Evolutionary conservation across 1,140 invertebrate genomes (phyloP).

Genomic region (Tyrophagus putrescentiae): DNA sequence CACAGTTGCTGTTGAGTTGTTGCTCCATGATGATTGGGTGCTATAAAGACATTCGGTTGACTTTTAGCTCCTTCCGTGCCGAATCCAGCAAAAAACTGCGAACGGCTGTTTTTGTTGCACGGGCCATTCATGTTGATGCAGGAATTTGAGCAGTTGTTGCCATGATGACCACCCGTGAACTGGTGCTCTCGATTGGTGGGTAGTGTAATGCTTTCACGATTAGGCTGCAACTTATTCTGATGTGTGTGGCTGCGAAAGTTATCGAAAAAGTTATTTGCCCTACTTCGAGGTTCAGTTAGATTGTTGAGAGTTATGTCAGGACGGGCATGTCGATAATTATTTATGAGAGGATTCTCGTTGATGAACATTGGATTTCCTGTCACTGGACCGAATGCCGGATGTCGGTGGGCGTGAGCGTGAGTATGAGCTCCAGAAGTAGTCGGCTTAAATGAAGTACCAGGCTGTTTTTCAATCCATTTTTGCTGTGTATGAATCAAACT

Average conservation of each 20-base stretch:
- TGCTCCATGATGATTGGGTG: no score
- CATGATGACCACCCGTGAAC: no score
- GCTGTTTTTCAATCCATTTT: no score
- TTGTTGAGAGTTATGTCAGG: background rate
- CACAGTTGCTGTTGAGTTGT: no score
- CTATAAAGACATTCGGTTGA: no score
- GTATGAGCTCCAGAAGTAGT: no score
- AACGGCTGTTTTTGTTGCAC: constrained; percentile 8
- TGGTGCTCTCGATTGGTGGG: background rate
- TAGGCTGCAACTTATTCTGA: constrained; percentile 13
- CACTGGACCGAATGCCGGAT: no score
- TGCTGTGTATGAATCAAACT: constrained; percentile 3
- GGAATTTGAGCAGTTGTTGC: constrained; percentile 3
- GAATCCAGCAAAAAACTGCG: constrained; percentile 6
- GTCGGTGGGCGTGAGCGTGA: no score
- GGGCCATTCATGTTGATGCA: background rate
- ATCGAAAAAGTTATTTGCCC: constrained; percentile 12
- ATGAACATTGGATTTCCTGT: no score
- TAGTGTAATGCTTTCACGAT: constrained; percentile 2
- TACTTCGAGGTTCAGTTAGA: background rate
- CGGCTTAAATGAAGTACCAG: no score
- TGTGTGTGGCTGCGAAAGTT: constrained; percentile 8
- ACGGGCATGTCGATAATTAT: background rate
- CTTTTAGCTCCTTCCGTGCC: no score
- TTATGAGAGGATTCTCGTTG: no score